These are phyloP conservation scores for Drosophila paucipuncta DNA, from an alignment of 2,888 invertebrate genomes.

Conservation along the genomic window DNA sequence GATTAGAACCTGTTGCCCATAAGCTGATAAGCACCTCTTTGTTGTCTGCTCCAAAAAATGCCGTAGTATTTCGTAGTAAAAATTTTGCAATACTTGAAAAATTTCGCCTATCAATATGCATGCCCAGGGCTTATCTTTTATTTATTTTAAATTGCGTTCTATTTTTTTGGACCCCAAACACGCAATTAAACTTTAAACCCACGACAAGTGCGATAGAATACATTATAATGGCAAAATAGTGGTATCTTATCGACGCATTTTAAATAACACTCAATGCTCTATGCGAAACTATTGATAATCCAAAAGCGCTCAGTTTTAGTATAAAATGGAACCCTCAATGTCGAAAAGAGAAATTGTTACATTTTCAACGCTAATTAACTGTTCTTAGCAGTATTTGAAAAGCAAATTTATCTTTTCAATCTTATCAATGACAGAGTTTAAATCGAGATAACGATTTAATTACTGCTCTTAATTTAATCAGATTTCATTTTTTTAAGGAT, in stretches of 20 bases:
- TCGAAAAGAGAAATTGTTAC: not conserved
- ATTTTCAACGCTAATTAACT: not conserved
- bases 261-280: slow-evolving; percentile 30
- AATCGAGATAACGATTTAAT: not conserved
- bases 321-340: slow-evolving; percentile 9
- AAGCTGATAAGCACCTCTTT: slow-evolving; percentile 37
- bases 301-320: not conserved
- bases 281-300: slow-evolving; percentile 25
- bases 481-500: not conserved
- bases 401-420: not conserved
- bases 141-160: slow-evolving; percentile 61
- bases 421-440: not conserved
- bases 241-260: slow-evolving; percentile 45
- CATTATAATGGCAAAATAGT: slow-evolving; percentile 21
- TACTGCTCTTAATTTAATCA: not conserved
- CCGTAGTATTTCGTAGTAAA: slow-evolving; percentile 49
- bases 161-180: slow-evolving; percentile 35
- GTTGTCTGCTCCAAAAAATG: slow-evolving; percentile 43
- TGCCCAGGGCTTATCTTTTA: slow-evolving; percentile 37
- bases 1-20: slow-evolving; percentile 12
- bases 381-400: not conserved
- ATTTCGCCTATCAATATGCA: slow-evolving; percentile 39
- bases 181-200: slow-evolving; percentile 46
- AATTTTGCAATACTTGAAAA: slow-evolving; percentile 47
- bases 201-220: slow-evolving; percentile 26